Evolutionary conservation across 2,797 vertebrate genomes (phyloP).

Genomic region (Echiichthys vipera): DNA sequence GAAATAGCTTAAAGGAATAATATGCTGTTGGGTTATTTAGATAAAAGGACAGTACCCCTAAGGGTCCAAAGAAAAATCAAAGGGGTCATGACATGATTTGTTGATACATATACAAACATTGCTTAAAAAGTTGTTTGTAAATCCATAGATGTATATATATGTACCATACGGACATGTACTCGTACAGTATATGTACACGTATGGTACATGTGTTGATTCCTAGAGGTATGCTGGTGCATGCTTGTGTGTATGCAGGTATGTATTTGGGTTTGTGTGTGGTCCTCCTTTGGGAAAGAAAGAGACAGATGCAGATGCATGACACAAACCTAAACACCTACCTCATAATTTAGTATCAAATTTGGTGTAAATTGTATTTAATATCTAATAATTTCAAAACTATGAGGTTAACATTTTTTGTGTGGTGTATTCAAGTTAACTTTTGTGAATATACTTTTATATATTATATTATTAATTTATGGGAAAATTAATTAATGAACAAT

Average conservation of each 20-base stretch:
- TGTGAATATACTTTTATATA: too few species aligned
- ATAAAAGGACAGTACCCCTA: neutral
- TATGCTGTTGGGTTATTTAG: neutral
- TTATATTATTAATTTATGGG: too few species aligned
- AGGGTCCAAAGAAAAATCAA: neutral
- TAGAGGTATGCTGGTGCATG: neutral
- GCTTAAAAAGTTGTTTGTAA: too few species aligned
- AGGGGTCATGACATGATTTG: too few species aligned
- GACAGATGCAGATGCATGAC: neutral
- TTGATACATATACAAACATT: too few species aligned
- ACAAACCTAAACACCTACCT: neutral
- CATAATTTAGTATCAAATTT: neutral
- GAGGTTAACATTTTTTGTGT: too few species aligned
- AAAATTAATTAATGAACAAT: neutral
- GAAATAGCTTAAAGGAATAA: neutral
- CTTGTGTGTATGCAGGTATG: neutral
- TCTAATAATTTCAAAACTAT: too few species aligned
- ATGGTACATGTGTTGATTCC: neutral
- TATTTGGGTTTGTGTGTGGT: neutral
- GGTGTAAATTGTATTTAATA: too few species aligned
- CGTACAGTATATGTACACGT: neutral
- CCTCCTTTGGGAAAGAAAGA: too few species aligned
- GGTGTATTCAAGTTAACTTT: neutral
- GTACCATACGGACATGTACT: too few species aligned
- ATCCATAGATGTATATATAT: too few species aligned